A percentile compares a stretch with the other conserved stretches of the same genome.
phyloP scores from a whole-genome alignment of 2,113 vertebrate genomes.

The Sarotherodon lohbergeri region DNA sequence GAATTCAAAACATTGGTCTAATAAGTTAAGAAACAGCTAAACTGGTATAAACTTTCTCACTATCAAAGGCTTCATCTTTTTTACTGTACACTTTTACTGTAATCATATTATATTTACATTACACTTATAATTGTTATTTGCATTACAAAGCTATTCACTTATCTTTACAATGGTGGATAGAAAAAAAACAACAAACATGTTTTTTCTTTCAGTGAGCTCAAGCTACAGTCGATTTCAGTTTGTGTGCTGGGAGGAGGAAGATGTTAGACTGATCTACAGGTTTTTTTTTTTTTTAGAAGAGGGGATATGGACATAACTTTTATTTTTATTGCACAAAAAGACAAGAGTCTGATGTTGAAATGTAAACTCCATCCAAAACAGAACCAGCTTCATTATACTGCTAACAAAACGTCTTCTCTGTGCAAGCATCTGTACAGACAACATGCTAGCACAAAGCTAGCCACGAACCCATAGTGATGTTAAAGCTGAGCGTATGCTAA shows the following conservation, averaged over 20 bases:
- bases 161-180: neutral
- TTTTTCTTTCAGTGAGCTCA: neutral
- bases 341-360: neutral
- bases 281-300: fast-evolving
- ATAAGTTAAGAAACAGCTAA: neutral
- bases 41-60: neutral
- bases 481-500: neutral
- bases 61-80: neutral
- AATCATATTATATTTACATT: neutral
- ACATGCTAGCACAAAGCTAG: neutral
- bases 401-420: neutral
- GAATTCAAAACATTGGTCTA: neutral
- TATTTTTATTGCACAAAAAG: neutral
- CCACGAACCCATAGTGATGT: neutral
- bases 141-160: neutral
- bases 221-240: neutral
- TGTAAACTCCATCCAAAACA: neutral
- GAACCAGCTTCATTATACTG: neutral
- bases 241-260: neutral
- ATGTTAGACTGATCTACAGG: neutral
- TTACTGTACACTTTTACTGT: neutral
- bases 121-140: neutral
- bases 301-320: neutral
- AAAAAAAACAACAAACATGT: neutral
- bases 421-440: neutral